These are phyloP conservation scores for Danio aesculapii DNA, from an alignment of 2,797 vertebrate species.

Conservation along the genomic window DNA sequence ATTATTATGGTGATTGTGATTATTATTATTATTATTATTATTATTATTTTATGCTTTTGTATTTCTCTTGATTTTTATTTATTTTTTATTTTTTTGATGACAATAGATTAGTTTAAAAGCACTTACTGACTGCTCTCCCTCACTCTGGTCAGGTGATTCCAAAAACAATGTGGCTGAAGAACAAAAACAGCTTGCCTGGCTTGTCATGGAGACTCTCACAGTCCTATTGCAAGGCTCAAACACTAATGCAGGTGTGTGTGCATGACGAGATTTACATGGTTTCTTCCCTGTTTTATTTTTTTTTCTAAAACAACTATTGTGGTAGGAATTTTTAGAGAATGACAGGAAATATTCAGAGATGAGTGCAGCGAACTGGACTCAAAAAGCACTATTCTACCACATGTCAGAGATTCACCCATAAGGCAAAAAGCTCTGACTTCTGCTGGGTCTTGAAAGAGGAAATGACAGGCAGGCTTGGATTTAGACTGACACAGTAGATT, in stretches of 20 bases:
- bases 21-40: too few relatives aligned
- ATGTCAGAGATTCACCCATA: too few relatives aligned
- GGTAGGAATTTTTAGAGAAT: background rate
- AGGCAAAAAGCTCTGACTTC: background rate
- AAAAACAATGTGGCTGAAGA: constrained; percentile 91
- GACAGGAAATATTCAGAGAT: background rate
- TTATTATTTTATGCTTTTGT: background rate
- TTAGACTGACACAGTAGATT: constrained; percentile 6
- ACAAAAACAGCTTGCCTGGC: constrained; percentile 93
- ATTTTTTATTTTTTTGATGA: too few relatives aligned
- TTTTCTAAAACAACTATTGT: background rate
- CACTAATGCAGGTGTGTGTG: constrained; percentile 87
- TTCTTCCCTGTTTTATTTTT: background rate
- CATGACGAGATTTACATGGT: background rate
- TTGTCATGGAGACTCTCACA: constrained; percentile 97
- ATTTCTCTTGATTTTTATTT: too few relatives aligned
- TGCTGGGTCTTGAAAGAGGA: constrained; percentile 42
- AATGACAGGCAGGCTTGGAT: constrained; percentile 15
- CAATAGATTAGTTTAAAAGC: too few relatives aligned
- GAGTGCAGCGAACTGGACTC: background rate
- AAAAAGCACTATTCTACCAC: too few relatives aligned
- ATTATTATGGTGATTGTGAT: too few relatives aligned
- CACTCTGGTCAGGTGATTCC: constrained; percentile 80
- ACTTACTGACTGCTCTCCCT: background rate
- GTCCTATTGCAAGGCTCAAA: constrained; percentile 95